phyloP scores from a whole-genome alignment of 2,113 vertebrate genomes.

The Amblyopsis rosae region DNA sequence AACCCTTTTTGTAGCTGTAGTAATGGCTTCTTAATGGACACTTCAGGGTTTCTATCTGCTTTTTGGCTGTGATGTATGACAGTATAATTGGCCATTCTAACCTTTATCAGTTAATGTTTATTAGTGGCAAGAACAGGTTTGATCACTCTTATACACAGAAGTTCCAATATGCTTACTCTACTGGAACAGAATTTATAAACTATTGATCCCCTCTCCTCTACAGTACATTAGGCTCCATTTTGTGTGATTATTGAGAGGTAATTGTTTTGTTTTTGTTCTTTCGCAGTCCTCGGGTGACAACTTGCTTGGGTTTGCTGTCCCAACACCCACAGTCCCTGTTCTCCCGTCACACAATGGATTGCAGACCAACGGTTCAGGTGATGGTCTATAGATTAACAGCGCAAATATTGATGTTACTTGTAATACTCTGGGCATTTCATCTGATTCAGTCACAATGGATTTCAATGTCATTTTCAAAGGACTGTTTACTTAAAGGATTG shows the following conservation, averaged over 20 bases:
- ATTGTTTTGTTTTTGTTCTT: constrained; percentile 28
- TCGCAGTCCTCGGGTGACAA: constrained; percentile 60
- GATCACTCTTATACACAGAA: constrained; percentile 35
- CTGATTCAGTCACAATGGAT: constrained; percentile 28
- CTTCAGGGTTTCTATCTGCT: too few species aligned
- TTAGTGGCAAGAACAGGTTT: constrained; percentile 61
- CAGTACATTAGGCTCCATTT: constrained; percentile 2
- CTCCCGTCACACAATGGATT: constrained; percentile 51
- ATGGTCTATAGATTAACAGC: constrained; percentile 18
- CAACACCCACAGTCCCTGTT: constrained; percentile 76
- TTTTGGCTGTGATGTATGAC: not conserved
- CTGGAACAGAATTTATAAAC: constrained; percentile 4
- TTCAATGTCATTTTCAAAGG: not conserved
- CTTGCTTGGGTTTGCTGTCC: constrained; percentile 73
- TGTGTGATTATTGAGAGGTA: constrained; percentile 9
- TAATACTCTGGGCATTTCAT: not conserved
- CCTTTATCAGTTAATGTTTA: constrained; percentile 5
- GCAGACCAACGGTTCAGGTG: constrained; percentile 68
- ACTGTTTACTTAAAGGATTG: constrained; percentile 13
- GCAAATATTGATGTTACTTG: constrained; percentile 3
- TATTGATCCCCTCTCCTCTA: constrained; percentile 4
- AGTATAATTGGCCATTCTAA: not conserved
- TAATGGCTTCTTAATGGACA: too few species aligned
- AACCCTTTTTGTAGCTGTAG: too few species aligned
- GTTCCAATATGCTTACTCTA: constrained; percentile 5